These are phyloP conservation scores for Telmatochromis bifrenatus DNA, from an alignment of 2,113 vertebrate genomes.

Conservation along the genomic window DNA sequence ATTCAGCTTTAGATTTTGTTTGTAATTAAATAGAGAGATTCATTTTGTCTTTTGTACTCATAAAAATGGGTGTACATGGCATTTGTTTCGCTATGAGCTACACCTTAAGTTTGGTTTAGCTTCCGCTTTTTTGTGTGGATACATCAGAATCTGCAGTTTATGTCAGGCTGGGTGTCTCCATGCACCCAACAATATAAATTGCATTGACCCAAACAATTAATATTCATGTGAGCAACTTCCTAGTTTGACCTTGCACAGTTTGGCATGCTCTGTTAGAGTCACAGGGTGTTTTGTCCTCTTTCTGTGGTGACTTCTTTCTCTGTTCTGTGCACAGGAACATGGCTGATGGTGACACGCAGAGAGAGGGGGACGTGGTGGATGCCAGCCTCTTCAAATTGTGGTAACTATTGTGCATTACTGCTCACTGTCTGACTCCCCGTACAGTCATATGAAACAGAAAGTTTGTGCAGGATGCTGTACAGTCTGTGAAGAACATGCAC, in stretches of 20 bases:
- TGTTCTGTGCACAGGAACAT: slow-evolving; percentile 15
- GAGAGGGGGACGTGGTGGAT: background rate
- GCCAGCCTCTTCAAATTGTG: fast-evolving
- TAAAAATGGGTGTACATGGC: background rate
- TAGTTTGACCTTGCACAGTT: background rate
- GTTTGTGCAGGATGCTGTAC: background rate
- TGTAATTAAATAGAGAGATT: background rate
- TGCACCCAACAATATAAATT: background rate
- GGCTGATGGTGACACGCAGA: background rate
- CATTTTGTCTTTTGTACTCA: background rate
- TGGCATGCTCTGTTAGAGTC: background rate
- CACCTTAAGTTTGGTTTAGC: background rate
- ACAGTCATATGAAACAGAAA: background rate
- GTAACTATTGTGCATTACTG: background rate
- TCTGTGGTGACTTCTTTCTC: background rate
- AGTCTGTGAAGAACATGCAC: background rate
- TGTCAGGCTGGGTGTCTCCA: background rate
- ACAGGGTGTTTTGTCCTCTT: background rate
- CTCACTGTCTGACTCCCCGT: background rate
- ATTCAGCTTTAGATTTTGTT: background rate
- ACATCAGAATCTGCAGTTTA: background rate
- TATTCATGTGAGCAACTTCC: background rate
- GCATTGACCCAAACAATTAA: background rate
- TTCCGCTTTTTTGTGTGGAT: background rate
- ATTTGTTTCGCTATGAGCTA: background rate